Evolutionary conservation across 2,888 invertebrate species (phyloP), one percentile per base, ranked within the genome.

Genomic region (Koerneria pararmatus): DNA sequence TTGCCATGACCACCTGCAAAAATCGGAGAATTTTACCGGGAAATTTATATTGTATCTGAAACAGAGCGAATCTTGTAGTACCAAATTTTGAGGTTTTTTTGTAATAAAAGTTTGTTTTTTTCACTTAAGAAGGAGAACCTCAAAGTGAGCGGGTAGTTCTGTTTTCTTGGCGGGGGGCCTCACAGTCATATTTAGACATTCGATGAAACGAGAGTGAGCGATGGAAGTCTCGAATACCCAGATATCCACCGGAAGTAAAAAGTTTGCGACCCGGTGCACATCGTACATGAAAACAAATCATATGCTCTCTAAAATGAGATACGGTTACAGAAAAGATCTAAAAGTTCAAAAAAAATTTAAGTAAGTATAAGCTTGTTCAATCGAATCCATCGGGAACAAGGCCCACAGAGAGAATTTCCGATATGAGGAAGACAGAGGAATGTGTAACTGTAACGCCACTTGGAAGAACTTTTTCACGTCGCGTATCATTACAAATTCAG

Each of bases 1-100:
- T 48, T 1, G 56, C 64, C 64, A 64, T 64, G 41, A 56, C 29
- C 22, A 56, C 46, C 64, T 64, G 15, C 0, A 61, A 61, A 31
- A 1, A 11, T 19, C n/a, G n/a, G n/a, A n/a, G n/a, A n/a, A n/a
- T 41, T 11, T 15, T 41, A 15, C 46, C n/a, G 11, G 11, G n/a
- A 41, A 41, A 41, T 41, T 41, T 41, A 41, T 41, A 41, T 41
- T 15, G 11, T 11, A n/a, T 41, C 11, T 41, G 46, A 41, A 41
- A n/a, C 46, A 41, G 11, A 41, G 11, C 46, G n/a, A 15, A 41
- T 15, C 11, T 15, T 41, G 46, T 15, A n/a, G n/a, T 41, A 41
- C n/a, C n/a, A 41, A 41, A 11, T 41, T 41, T 19, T 41, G 46
- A 15, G 11, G 46, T 41, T 41, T 41, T 41, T 41, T 41, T 19